Percentiles rank a stretch among this genome's conserved stretches.
Evolutionary conservation across 2,797 vertebrate species (phyloP).

Genomic region (Buphagus erythrorhynchus): DNA sequence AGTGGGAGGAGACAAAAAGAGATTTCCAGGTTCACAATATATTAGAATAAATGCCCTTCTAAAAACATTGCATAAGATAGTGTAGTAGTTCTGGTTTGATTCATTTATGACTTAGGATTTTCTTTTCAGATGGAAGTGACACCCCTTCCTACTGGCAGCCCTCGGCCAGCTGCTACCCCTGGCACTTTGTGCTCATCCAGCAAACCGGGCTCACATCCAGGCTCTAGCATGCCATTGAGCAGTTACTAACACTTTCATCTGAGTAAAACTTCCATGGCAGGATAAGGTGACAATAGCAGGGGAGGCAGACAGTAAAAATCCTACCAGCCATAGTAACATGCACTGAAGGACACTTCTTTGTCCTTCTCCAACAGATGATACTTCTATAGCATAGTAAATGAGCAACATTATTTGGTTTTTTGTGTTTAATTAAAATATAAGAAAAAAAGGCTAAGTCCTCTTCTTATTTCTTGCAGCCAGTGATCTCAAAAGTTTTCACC

Average conservation of each 20-base stretch:
- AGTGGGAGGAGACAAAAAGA: neutral
- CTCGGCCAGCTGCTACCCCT: neutral
- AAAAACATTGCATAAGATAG: neutral
- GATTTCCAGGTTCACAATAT: neutral
- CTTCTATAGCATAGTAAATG: neutral
- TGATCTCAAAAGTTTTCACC: neutral
- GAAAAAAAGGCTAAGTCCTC: neutral
- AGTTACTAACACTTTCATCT: neutral
- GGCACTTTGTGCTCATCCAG: neutral
- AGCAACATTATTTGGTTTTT: neutral
- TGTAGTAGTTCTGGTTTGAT: neutral
- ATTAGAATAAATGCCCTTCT: neutral
- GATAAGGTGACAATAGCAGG: neutral
- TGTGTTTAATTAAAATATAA: neutral
- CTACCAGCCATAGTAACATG: accelerated
- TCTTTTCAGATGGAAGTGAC: neutral
- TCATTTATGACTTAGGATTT: neutral
- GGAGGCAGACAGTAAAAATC: neutral
- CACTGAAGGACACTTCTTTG: neutral
- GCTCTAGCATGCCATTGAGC: neutral
- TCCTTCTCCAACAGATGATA: neutral
- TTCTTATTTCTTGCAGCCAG: neutral
- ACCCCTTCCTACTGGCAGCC: neutral
- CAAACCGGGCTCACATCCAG: accelerated
- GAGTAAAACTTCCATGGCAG: neutral